These are phyloP conservation scores for Physeter macrocephalus DNA, from an alignment of 2,113 vertebrate genomes.

Conservation along the genomic window DNA sequence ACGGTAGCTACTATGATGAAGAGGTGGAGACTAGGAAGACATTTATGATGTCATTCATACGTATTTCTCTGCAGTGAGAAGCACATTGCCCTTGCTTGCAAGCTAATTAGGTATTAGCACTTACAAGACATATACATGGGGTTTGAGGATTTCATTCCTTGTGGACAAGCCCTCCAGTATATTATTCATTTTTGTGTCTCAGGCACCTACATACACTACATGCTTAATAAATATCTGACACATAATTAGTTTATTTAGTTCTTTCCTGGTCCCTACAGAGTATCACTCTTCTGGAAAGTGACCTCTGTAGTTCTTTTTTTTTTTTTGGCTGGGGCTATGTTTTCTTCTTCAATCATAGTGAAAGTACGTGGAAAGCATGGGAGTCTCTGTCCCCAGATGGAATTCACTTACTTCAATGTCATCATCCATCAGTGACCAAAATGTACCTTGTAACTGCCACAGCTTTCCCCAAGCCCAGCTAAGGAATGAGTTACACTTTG, in stretches of 20 bases:
- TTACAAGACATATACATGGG: neutral
- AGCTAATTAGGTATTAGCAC: neutral
- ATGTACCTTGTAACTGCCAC: neutral
- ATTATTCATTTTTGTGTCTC: neutral
- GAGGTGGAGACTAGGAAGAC: neutral
- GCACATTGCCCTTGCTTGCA: neutral
- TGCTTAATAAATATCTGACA: neutral
- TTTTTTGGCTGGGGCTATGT: neutral
- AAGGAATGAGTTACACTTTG: conserved; percentile 19
- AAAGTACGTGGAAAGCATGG: neutral
- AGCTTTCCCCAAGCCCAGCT: neutral
- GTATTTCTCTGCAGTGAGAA: neutral
- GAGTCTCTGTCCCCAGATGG: neutral
- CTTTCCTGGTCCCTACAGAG: neutral
- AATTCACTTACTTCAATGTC: neutral
- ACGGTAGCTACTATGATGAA: neutral
- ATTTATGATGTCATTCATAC: neutral
- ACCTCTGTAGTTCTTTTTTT: neutral
- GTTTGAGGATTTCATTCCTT: neutral
- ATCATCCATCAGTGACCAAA: neutral
- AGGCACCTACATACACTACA: neutral
- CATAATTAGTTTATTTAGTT: neutral
- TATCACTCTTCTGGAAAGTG: neutral
- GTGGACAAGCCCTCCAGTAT: neutral
- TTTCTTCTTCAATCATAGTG: neutral